Evolutionary conservation across 1,140 invertebrate genomes (phyloP).

Genomic region (Planococcus citri): DNA sequence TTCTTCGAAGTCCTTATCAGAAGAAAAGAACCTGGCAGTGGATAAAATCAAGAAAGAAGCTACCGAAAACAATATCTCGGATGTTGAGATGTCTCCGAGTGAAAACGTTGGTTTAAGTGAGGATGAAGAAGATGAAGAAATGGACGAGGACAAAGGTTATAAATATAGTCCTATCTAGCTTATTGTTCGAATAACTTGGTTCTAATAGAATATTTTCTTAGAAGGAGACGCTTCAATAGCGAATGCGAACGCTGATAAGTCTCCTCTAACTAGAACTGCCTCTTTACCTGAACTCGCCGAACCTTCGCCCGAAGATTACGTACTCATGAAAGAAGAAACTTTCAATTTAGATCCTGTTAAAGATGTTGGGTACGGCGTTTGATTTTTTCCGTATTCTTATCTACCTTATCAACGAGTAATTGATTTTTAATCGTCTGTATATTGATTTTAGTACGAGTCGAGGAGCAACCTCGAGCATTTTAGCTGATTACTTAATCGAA

Average conservation of each 20-base stretch:
- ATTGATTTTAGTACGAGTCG: not conserved
- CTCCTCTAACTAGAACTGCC: not conserved
- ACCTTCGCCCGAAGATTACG: conserved; percentile 31
- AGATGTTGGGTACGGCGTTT: conserved; percentile 13
- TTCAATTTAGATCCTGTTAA: conserved; percentile 28
- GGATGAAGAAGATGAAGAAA: conserved; percentile 9
- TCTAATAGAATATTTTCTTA: not conserved
- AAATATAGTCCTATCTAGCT: not conserved
- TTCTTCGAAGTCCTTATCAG: no score
- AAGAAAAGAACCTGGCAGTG: no score
- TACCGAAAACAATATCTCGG: not conserved
- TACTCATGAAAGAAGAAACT: conserved; percentile 32
- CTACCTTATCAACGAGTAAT: not conserved
- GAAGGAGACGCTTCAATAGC: not conserved
- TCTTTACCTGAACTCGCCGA: conserved; percentile 26
- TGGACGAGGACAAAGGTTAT: conserved; percentile 11
- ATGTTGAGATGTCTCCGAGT: conserved; percentile 6
- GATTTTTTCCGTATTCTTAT: not conserved
- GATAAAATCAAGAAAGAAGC: not conserved
- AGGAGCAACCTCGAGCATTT: conserved; percentile 24
- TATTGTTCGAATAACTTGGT: no score
- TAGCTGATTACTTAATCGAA: conserved; percentile 28
- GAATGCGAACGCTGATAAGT: not conserved
- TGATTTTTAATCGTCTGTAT: not conserved
- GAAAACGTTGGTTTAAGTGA: conserved; percentile 10